phyloP scores from a whole-genome alignment of 2,888 invertebrate genomes.

The Stenodema calcarata region DNA sequence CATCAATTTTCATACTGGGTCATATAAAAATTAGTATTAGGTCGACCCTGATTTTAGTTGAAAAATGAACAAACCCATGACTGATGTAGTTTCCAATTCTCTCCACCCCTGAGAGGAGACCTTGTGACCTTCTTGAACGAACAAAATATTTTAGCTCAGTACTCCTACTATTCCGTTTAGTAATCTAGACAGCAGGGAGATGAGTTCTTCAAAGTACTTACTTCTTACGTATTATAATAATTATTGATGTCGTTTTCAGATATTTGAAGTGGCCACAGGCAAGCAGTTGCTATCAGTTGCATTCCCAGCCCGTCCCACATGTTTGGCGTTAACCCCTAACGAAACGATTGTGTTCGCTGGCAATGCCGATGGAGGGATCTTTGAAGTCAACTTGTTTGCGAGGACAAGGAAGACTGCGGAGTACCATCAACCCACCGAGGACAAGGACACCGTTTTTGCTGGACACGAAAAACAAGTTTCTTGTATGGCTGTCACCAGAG shows the following conservation, averaged over 20 bases:
- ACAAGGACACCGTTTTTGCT: conserved; percentile 65
- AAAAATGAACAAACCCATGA: no score
- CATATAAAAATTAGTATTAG: no score
- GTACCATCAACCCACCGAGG: conserved; percentile 68
- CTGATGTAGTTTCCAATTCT: no score
- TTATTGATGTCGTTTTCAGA: conserved; percentile 56
- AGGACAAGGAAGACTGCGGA: conserved; percentile 73
- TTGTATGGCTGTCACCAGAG: conserved; percentile 74
- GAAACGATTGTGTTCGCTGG: conserved; percentile 81
- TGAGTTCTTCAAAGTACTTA: no score
- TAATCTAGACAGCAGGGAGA: no score
- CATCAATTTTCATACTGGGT: no score
- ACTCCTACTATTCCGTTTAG: no score
- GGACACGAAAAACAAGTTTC: conserved; percentile 76
- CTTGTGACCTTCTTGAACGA: no score
- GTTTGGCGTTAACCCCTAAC: conserved; percentile 72
- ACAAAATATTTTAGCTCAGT: no score
- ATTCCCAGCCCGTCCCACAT: conserved; percentile 72
- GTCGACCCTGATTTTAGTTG: no score
- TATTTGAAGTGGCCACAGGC: conserved; percentile 78
- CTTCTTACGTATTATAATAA: background rate
- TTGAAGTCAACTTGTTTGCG: conserved; percentile 71
- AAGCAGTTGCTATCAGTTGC: conserved; percentile 74
- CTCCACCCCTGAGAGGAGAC: no score
- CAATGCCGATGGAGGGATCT: conserved; percentile 73